A percentile compares a stretch with the other conserved stretches of the same genome.
Conservation (phyloP, 2,888 invertebrate genomes). For the Therioaphis trifolii region DNA sequence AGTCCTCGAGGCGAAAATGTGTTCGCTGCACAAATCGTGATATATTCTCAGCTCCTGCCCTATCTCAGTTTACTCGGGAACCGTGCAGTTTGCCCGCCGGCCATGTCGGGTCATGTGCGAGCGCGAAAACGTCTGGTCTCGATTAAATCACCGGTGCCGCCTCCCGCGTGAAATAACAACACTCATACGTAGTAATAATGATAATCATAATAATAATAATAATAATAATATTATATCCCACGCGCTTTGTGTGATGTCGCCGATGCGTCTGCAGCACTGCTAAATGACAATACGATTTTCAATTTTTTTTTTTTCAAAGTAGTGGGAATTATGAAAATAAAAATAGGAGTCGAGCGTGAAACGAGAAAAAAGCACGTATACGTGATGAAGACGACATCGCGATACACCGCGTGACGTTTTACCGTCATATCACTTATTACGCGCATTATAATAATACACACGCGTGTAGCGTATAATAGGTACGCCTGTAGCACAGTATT, state of each 20-base stretch:
- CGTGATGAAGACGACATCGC: too few relatives aligned
- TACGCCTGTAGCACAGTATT: too few relatives aligned
- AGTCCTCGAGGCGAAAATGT: conserved; percentile 30
- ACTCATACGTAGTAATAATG: not conserved
- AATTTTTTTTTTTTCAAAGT: not conserved
- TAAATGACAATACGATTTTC: too few relatives aligned
- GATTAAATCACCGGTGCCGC: conserved; percentile 39
- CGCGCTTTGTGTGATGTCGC: too few relatives aligned
- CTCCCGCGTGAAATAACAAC: not conserved
- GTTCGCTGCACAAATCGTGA: conserved; percentile 44
- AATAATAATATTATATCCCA: too few relatives aligned
- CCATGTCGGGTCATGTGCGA: conserved; percentile 13
- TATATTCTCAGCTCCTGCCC: conserved; percentile 24
- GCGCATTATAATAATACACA: too few relatives aligned
- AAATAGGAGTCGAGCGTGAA: not conserved
- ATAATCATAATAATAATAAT: too few relatives aligned
- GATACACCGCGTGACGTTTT: too few relatives aligned
- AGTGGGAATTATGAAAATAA: not conserved
- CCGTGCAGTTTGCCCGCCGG: not conserved
- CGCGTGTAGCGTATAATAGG: too few relatives aligned
- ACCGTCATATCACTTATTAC: too few relatives aligned
- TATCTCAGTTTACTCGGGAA: not conserved
- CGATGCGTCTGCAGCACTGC: too few relatives aligned
- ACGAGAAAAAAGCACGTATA: conserved; percentile 2
- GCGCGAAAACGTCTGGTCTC: conserved; percentile 27